Evolutionary conservation across 53 echinoderm and acorn worm species (phyloP), one percentile per base, ranked within the genome.

Genomic region (Luidia sarsii): DNA sequence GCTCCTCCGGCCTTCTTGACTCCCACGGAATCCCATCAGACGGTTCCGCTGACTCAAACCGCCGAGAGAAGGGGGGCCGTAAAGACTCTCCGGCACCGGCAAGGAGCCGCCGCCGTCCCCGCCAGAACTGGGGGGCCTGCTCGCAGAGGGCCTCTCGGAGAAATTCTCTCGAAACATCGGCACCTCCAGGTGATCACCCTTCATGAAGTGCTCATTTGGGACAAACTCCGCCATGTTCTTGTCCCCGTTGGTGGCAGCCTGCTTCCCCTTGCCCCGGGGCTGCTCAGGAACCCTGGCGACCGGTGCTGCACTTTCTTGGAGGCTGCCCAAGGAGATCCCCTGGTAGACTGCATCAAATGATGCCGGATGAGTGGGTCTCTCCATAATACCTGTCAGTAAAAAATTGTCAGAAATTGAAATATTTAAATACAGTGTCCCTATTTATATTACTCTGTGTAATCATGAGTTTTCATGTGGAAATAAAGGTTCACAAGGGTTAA

Each of bases 331-430:
- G 3, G 30, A 20, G 24, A 20, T 48, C 20, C 48, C 60, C 21
- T 8, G 77, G 29, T 46, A 46, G 19, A 61, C 38, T 41, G 38
- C 35, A 21, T 45, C 33, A 60, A 77, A 61, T n/a, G 48, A 60
- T 32, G 77, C 77, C n/a, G 77, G 77, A 77, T 77, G 45, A 0
- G 31, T 60, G 19, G 77, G 77, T 14, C 77, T 77, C 45, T 77
- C 60, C 19, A 45, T 77, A 45, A 77, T 77, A 43, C 77, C 77
- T 77, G 48, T 19, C 13, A 45, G 29, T 67, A 0, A 67, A 24
- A 18, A 39, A 0, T 6, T n/a, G n/a, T n/a, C n/a, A n/a, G n/a
- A n/a, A n/a, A n/a, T n/a, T n/a, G n/a, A n/a, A n/a, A n/a, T n/a
- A n/a, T n/a, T n/a, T n/a, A n/a, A n/a, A n/a, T n/a, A n/a, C n/a